Evolutionary conservation across 1,140 invertebrate species (phyloP), one percentile per base, ranked within the genome.

Genomic region (Gonatopus flavifemur): DNA sequence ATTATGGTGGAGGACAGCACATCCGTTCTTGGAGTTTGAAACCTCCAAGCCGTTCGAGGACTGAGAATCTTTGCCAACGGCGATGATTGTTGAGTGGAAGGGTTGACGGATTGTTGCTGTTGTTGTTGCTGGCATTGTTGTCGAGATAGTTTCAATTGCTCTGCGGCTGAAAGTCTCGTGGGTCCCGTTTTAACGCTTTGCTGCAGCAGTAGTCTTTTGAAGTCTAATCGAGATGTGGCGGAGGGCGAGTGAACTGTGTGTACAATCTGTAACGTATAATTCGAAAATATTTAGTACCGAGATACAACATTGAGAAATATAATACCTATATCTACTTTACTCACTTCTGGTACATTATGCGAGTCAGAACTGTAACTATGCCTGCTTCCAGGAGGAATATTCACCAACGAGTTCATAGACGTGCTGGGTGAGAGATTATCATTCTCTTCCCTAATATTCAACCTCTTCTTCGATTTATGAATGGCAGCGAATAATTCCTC

Each of bases 1-100:
- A 85, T 84, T 68, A 93, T 93, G 36, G 89, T 89, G 6, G 88
- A 89, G 10, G 89, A 90, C 52, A 93, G 82, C 15, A 92, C 89
- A 62, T 92, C 88, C 8, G 87, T 89, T 59, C 88, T 77, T 3
- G 88, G 86, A 57, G 84, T 87, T 18, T 85, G 81, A 54, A 87
- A 88, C 44, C 86, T 77, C 86, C 87, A 88, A 12, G 81, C 80
- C 2, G 86, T 86, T 42, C 86, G 82, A 0, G 86, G 86, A 42
- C 85, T 87, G 16, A 85, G 69, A n/a, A 88, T 74, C 45, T 87
- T 82, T 69, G 86, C 84, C 5, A 86, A 79, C 1, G 80, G 79
- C 22, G 81, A 80, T 49, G 81, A 79, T 49, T 82, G 81, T 35
- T 80, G 76, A 71, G 82, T 79, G 19, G 79, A 68, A 12, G 81